These are phyloP conservation scores for Petrocephalus schoutedeni DNA, from an alignment of 2,797 vertebrate species.

Conservation along the genomic window DNA sequence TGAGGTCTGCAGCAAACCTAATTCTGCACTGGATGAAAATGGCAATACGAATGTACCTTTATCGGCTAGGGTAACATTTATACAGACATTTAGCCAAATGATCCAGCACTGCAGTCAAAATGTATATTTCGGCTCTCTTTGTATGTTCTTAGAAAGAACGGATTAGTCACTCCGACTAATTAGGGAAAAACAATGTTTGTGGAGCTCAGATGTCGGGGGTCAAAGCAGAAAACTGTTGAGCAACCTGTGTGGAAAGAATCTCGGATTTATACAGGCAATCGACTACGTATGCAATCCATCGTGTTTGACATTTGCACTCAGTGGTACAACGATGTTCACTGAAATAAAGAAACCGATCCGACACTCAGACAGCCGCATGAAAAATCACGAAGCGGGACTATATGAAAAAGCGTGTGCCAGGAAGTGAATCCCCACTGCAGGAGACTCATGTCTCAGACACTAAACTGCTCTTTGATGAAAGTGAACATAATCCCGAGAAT, in stretches of 20 bases:
- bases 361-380: not conserved
- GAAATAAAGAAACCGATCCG: not conserved
- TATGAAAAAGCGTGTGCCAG: not conserved
- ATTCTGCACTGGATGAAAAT: not conserved
- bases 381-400: not conserved
- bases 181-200: not conserved
- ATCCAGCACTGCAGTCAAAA: not conserved
- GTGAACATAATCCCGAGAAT: not conserved
- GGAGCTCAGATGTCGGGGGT: not conserved
- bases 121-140: not conserved
- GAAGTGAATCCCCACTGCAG: not conserved
- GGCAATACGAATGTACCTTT: not conserved
- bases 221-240: not conserved
- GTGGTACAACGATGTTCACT: not conserved
- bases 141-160: not conserved
- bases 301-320: not conserved
- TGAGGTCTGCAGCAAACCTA: not conserved
- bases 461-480: conserved; percentile 10
- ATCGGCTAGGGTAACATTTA: not conserved
- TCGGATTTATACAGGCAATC: not conserved
- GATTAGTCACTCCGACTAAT: not conserved
- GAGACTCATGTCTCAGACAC: not conserved
- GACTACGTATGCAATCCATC: not conserved
- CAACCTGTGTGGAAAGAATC: not conserved
- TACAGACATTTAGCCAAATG: not conserved